Base-by-base conservation (phyloP, 2,113 vertebrate species). In the Ia io region DNA sequence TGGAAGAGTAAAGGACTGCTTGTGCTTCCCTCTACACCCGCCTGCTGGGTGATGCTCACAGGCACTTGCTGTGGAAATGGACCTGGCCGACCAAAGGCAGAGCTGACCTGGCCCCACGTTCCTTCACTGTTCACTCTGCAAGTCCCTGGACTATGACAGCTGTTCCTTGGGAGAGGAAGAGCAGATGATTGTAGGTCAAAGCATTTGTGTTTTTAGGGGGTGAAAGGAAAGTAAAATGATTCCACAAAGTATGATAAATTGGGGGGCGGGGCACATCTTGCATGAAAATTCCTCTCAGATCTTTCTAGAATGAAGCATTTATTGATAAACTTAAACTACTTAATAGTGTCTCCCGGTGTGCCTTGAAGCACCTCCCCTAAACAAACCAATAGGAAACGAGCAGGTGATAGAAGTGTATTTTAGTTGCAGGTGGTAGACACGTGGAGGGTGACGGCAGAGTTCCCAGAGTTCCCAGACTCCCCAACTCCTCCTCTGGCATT, bases 251-350 rank as follows among this genome's bases (percentile, higher is more conserved):
- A 70, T 78, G 47, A 86, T 77, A 42, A 77, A 83, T 28, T 73
- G 32, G 13, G 0, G 12, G 3, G 0, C 0, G 1, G n/a, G 5
- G 1, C 35, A 6, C 18, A 47, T 44, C 35, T 25, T 85, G 32
- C 32, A 49, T 78, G 84, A 40, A 63, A 89, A 89, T 56, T 84
- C 53, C 28, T 76, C 35, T 89, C 63, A 35, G 44, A 37, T 73
- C 37, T 78, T 94, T 93, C 79, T 89, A 73, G 40, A 85, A 40
- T 59, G 78, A 93, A 78, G 8, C 37, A 22, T 20, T 22, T 9
- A 20, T 6, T 30, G 37, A 5, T 40, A 2, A 79, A 53, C 16
- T 73, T 79, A 49, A 87, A 92, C 9, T 11, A 61, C 28, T 37
- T 37, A 37, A 30, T 17, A 51, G 49, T 25, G 13, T 76, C 76